Percentiles rank a stretch among this genome's conserved stretches.
Evolutionary conservation across 2,888 invertebrate genomes (phyloP).

Genomic region (Petrolisthes cinctipes): DNA sequence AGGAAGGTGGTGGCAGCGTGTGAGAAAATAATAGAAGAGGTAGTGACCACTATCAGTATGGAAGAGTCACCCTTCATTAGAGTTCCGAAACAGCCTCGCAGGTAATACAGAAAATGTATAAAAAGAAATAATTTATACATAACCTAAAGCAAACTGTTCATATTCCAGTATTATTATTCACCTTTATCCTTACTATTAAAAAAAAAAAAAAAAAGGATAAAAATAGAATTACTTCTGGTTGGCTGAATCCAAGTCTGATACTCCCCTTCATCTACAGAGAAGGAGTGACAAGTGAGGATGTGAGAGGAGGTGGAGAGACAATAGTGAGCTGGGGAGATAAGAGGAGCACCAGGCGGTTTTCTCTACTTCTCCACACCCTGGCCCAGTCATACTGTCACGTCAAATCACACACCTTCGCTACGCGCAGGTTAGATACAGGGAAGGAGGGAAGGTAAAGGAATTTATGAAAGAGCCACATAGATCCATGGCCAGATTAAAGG

Average conservation of each 20-base stretch:
- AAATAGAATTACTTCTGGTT: no score
- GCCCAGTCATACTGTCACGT: slow-evolving; percentile 23
- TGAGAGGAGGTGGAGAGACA: neutral
- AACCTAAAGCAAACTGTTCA: no score
- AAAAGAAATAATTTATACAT: no score
- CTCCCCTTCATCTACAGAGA: no score
- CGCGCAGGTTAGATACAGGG: slow-evolving; percentile 18
- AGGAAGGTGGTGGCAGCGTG: slow-evolving; percentile 19
- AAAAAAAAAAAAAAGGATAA: no score
- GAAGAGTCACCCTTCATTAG: slow-evolving; percentile 37
- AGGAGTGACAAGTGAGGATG: no score
- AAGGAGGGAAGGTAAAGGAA: neutral
- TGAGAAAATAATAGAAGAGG: neutral
- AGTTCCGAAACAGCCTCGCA: slow-evolving; percentile 22
- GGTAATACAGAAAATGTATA: neutral
- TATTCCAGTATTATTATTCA: no score
- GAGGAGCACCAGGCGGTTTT: slow-evolving; percentile 9
- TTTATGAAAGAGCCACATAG: no score
- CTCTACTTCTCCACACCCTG: slow-evolving; percentile 16
- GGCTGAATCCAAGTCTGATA: no score
- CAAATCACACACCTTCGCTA: slow-evolving; percentile 13
- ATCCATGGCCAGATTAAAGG: no score
- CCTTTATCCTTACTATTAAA: no score
- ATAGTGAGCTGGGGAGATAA: slow-evolving; percentile 12
- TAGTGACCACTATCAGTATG: slow-evolving; percentile 26